phyloP scores from a whole-genome alignment of 2,888 invertebrate genomes.

The Mesorhabditis sp. region DNA sequence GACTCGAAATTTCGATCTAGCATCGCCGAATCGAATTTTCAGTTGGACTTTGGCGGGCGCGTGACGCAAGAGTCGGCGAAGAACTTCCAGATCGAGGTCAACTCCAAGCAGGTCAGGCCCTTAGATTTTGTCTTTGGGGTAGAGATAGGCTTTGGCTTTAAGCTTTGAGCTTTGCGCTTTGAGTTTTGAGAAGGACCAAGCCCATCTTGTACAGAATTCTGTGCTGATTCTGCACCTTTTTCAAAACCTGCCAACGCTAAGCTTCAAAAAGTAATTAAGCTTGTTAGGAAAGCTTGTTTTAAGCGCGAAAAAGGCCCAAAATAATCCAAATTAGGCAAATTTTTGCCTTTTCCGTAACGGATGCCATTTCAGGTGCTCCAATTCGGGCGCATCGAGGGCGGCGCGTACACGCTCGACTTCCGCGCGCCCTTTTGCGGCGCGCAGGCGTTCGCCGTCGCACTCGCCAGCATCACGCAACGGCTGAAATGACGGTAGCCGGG shows the following conservation, averaged over 20 bases:
- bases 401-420: conserved; percentile 89
- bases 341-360: background rate
- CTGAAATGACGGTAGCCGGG: conserved; percentile 69
- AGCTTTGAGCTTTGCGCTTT: too few relatives aligned
- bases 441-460: conserved; percentile 95
- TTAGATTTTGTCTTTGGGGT: background rate
- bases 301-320: conserved; percentile 32
- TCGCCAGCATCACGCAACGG: conserved; percentile 91
- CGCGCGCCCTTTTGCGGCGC: conserved; percentile 96
- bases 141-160: background rate
- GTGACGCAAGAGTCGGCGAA: conserved; percentile 99
- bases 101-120: background rate
- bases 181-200: too few relatives aligned
- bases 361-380: conserved; percentile 82
- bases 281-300: conserved; percentile 5
- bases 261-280: too few relatives aligned
- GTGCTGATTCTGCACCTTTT: too few relatives aligned
- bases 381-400: conserved; percentile 95
- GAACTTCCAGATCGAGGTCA: conserved; percentile 89
- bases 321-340: background rate
- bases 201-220: too few relatives aligned
- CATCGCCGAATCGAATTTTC: conserved; percentile 66
- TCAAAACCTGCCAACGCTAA: too few relatives aligned
- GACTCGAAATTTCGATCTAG: background rate
- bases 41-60: conserved; percentile 94